Evolutionary conservation across 1,140 invertebrate species (phyloP).

Genomic region (Adelges cooleyi): DNA sequence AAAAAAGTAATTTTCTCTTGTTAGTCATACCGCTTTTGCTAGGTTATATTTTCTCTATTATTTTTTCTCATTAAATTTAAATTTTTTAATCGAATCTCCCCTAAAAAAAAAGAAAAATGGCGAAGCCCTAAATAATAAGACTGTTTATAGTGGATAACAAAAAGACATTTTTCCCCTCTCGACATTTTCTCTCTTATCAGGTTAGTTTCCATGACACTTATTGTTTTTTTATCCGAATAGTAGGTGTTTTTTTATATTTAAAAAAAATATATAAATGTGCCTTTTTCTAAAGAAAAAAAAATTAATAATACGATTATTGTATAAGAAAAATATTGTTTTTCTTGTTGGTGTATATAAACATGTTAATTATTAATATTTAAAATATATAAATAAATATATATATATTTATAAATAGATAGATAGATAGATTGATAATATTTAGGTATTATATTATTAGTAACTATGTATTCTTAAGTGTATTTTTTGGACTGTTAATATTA

Average conservation of each 20-base stretch:
- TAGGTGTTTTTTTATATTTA: no score
- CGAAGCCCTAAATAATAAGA: slow-evolving; percentile 26
- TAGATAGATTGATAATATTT: neutral
- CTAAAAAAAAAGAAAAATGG: neutral
- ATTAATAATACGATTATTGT: neutral
- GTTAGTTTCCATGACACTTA: slow-evolving; percentile 4
- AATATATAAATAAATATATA: neutral
- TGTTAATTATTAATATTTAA: slow-evolving; percentile 9
- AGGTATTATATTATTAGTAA: neutral
- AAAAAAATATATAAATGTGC: neutral
- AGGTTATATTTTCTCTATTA: neutral
- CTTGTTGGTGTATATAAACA: slow-evolving; percentile 26
- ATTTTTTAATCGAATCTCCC: slow-evolving; percentile 22
- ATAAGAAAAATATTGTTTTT: slow-evolving; percentile 28
- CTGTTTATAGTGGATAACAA: slow-evolving; percentile 6
- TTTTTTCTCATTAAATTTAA: slow-evolving; percentile 11
- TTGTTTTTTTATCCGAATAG: neutral
- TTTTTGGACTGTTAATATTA: slow-evolving; percentile 27
- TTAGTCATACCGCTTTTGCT: slow-evolving; percentile 5
- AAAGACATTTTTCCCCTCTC: slow-evolving; percentile 17
- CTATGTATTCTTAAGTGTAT: slow-evolving; percentile 6
- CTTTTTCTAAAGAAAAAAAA: neutral
- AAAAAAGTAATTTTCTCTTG: slow-evolving; percentile 10
- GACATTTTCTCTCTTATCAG: neutral
- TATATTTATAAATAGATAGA: neutral